phyloP scores from a whole-genome alignment of 2,888 invertebrate genomes.

The Apodemia mormo region DNA sequence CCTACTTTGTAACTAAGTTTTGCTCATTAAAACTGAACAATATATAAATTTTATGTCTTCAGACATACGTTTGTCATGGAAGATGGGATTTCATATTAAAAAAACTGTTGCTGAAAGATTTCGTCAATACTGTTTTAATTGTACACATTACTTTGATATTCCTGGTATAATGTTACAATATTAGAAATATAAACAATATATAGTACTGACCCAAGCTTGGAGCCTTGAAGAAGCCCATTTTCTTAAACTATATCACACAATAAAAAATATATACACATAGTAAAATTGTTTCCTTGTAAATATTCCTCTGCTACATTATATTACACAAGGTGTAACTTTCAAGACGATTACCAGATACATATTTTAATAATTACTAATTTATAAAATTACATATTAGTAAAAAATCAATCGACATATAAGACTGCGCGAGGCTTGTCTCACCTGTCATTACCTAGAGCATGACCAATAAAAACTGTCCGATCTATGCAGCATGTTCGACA shows the following conservation, averaged over 20 bases:
- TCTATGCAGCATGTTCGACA: too few relatives aligned
- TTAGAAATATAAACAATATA: constrained; percentile 16
- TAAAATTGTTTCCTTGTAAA: too few relatives aligned
- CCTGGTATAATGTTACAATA: constrained; percentile 9
- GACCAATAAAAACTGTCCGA: too few relatives aligned
- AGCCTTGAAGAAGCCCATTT: background rate
- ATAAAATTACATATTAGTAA: too few relatives aligned
- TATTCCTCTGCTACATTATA: too few relatives aligned
- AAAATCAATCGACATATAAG: too few relatives aligned
- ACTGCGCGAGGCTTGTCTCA: too few relatives aligned
- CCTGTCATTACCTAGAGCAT: too few relatives aligned
- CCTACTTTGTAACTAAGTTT: too few relatives aligned
- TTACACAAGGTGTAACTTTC: background rate
- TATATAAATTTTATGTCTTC: background rate
- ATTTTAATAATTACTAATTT: too few relatives aligned
- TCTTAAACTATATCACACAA: constrained; percentile 10
- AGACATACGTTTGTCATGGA: background rate
- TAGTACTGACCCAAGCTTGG: constrained; percentile 8
- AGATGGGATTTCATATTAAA: background rate
- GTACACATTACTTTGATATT: constrained; percentile 9
- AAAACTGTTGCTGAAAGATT: background rate
- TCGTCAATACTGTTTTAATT: constrained; percentile 14
- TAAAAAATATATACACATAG: constrained; percentile 1
- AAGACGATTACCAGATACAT: background rate
- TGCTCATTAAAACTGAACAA: background rate